Conservation (phyloP, 2,888 invertebrate genomes). For the Pyrocoelia pectoralis region DNA sequence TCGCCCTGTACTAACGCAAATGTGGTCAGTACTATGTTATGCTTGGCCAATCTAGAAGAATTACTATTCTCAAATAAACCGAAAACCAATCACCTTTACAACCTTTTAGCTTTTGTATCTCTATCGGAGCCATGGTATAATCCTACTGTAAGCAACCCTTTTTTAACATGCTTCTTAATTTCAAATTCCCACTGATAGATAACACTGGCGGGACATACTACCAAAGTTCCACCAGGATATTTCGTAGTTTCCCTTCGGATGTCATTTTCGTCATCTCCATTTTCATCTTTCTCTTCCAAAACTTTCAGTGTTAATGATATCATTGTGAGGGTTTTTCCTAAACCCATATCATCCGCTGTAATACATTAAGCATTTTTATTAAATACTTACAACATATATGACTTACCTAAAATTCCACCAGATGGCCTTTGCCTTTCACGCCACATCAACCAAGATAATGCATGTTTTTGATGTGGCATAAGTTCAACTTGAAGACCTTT, state of each 20-base stretch:
- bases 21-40: conserved; percentile 90
- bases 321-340: conserved; percentile 86
- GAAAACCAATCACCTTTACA: conserved; percentile 7
- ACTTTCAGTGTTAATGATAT: conserved; percentile 73
- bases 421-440: conserved; percentile 84
- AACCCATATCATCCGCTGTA: conserved; percentile 81
- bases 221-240: conserved; percentile 75
- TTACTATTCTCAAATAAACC: background rate
- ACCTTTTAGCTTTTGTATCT: conserved; percentile 66
- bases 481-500: conserved; percentile 69
- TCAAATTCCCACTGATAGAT: conserved; percentile 91
- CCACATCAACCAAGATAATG: conserved; percentile 89
- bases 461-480: conserved; percentile 86
- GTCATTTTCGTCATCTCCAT: conserved; percentile 39
- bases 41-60: conserved; percentile 64
- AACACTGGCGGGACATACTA: conserved; percentile 92
- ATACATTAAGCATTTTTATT: background rate
- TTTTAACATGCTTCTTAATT: conserved; percentile 69
- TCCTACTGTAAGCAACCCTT: conserved; percentile 69
- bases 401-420: conserved; percentile 84
- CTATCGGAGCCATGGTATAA: conserved; percentile 86
- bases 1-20: conserved; percentile 79
- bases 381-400: background rate
- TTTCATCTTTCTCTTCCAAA: conserved; percentile 60
- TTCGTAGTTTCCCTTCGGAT: conserved; percentile 27